A percentile compares a stretch with the other conserved stretches of the same genome.
Conservation (phyloP, 2,797 vertebrate species). For the Orientallactaga sibirica region DNA sequence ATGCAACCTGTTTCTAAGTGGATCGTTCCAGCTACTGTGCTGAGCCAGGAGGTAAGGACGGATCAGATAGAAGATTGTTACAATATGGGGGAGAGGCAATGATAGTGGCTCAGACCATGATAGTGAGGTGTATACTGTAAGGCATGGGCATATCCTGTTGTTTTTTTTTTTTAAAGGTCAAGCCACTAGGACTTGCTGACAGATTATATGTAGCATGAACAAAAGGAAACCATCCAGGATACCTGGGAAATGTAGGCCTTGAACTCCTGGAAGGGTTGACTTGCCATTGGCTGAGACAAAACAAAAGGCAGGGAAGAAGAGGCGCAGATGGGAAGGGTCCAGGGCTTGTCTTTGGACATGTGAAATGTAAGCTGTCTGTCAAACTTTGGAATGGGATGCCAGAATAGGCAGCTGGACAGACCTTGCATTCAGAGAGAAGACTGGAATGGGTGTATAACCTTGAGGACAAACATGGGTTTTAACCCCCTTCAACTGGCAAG, state of each 20-base stretch:
- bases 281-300: neutral
- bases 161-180: slow-evolving; percentile 3
- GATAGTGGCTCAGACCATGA: neutral
- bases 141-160: neutral
- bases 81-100: neutral
- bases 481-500: neutral
- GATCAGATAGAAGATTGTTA: neutral
- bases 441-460: neutral
- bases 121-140: neutral
- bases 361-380: neutral
- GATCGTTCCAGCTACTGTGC: neutral
- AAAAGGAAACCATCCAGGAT: neutral
- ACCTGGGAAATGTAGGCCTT: neutral
- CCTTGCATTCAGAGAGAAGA: neutral
- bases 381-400: neutral
- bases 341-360: neutral
- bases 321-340: neutral
- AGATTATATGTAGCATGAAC: neutral
- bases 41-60: neutral
- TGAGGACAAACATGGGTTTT: neutral
- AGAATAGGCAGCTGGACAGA: neutral
- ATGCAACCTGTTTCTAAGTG: neutral
- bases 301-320: neutral
- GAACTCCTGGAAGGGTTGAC: neutral
- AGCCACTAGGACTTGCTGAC: neutral